Evolutionary conservation across 2,888 invertebrate genomes (phyloP).

Genomic region (Itoplectis maculator): DNA sequence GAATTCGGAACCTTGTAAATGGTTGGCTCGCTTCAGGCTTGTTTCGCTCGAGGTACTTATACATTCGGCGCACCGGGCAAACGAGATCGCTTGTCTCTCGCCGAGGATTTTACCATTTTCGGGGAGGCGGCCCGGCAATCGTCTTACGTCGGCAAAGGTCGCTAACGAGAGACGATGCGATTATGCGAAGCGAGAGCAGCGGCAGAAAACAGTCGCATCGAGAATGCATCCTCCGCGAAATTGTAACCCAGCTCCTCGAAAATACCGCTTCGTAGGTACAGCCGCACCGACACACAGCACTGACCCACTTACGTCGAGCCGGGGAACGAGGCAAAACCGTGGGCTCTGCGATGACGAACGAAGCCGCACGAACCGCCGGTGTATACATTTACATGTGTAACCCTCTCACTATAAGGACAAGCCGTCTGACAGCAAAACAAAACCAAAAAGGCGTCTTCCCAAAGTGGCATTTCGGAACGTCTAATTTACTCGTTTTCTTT

Average conservation of each 20-base stretch:
- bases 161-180: constrained; percentile 34
- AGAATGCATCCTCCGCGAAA: constrained; percentile 27
- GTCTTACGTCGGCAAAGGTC: constrained; percentile 20
- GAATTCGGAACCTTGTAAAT: constrained; percentile 25
- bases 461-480: no score
- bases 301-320: constrained; percentile 56
- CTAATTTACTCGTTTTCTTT: no score
- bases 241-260: background rate
- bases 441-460: no score
- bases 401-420: no score
- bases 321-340: constrained; percentile 29
- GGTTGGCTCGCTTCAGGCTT: background rate
- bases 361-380: constrained; percentile 8
- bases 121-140: constrained; percentile 24
- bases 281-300: constrained; percentile 43
- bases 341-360: constrained; percentile 22
- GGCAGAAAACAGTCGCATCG: constrained; percentile 8
- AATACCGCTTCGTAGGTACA: constrained; percentile 28
- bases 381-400: constrained; percentile 1
- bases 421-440: no score
- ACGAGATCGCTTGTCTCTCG: constrained; percentile 43
- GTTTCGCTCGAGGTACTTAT: background rate
- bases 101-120: constrained; percentile 33
- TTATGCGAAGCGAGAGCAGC: background rate
- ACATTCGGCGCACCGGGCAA: background rate